Evolutionary conservation across 2,797 vertebrate genomes (phyloP), one percentile per base, ranked within the genome.

Genomic region (Poecilia wingei): DNA sequence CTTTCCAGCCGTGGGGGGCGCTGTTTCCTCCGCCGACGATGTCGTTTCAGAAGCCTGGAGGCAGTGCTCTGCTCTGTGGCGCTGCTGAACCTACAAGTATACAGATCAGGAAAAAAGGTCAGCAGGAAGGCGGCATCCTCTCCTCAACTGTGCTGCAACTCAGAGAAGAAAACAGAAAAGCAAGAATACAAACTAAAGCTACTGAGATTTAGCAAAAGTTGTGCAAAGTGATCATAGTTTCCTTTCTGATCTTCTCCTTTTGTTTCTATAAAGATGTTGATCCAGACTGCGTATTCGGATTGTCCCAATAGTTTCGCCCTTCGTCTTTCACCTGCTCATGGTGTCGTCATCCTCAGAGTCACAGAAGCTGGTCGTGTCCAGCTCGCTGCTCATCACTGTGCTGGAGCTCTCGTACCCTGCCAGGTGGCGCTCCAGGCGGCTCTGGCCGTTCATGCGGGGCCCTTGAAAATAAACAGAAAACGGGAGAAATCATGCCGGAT

Each of bases 31-130:
- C 97, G 95, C 77, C 97, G 84, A 5, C 97, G 97, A 86, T 98
- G 97, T 6, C 97, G 95, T 76, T 98, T 98, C 0, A 98, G 95
- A 74, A 98, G 95, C 76, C 97, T 95, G 2, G 97, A 98, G 25
- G 97, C 96, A 0, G 96, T 97, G 92, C 97, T 98, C 90, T 98
- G 97, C 86, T 98, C 97, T 0, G 97, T 98, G 36, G 97, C 97
- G 81, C 97, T 97, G 92, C 97, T 98, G 93, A 98, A 97, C 92
- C 97, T 98, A 28, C 41, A 13, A 55, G 59, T 47, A 41, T 8
- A 78, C 14, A 33, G 25, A 46, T 70, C 20, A 28, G 25, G 41
- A 45, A 69, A 69, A 68, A 41, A 66, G 61, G 25, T 45, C 43
- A 46, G 43, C 5, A 28, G 6, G n/a, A 25, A 46, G 25, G 2